Conservation (phyloP, 2,888 invertebrate genomes). For the Cosmia trapezina region DNA sequence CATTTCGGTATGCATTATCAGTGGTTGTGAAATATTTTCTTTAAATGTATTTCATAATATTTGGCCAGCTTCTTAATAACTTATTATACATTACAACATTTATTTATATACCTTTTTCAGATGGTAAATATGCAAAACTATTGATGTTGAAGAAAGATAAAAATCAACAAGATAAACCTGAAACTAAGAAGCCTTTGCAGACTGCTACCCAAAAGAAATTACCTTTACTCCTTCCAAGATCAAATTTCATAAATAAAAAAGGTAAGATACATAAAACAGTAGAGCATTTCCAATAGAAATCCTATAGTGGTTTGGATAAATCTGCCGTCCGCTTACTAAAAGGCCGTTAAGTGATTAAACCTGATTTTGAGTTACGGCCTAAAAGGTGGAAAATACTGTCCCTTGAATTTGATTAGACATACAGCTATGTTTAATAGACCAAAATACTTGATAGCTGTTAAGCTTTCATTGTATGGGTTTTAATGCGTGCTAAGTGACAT, state of each 20-base stretch:
- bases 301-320: too few relatives aligned
- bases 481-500: too few relatives aligned
- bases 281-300: neutral
- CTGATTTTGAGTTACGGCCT: too few relatives aligned
- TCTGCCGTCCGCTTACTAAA: too few relatives aligned
- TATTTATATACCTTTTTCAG: constrained; percentile 68
- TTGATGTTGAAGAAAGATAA: constrained; percentile 78
- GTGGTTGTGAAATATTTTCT: neutral
- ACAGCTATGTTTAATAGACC: too few relatives aligned
- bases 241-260: constrained; percentile 76
- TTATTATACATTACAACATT: neutral
- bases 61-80: neutral
- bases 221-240: constrained; percentile 79
- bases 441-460: too few relatives aligned
- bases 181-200: constrained; percentile 34
- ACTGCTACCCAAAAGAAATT: constrained; percentile 70
- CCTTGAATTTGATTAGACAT: too few relatives aligned
- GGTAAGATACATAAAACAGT: constrained; percentile 65
- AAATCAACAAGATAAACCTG: constrained; percentile 65
- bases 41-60: neutral
- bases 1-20: neutral
- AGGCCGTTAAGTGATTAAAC: too few relatives aligned
- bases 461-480: too few relatives aligned
- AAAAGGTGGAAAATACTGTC: too few relatives aligned
- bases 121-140: constrained; percentile 77